Base-by-base conservation (phyloP, 2,888 invertebrate genomes). In the Andricus curvator region DNA sequence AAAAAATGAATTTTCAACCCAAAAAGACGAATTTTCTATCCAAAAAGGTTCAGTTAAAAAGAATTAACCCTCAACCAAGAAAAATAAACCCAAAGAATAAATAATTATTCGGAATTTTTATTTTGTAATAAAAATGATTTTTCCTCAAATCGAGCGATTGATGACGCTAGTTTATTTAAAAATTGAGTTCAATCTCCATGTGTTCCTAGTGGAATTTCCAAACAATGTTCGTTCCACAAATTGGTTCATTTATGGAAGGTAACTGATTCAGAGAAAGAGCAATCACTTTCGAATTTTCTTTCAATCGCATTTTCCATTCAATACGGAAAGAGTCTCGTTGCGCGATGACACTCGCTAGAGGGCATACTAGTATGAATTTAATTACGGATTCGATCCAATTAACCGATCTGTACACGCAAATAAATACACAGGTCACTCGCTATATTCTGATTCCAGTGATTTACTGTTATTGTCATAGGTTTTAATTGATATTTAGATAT, bases 331-430 rank as follows among this genome's bases (percentile, higher is more conserved):
- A 44, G 11, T 15, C 13, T 25, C 22, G 25, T 25, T 22, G 17
- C 15, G 9, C 44, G 44, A 68, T 25, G 25, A 25, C 68, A 22
- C 6, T 44, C 2, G 44, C 17, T 25, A 2, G 44, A 22, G 25
- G 17, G 17, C 44, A 68, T 68, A 44, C 25, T 15, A 1, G 11
- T 44, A 9, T 20, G 20, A 29, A 20, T 56, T 51, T 74, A 74
- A 74, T 74, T 74, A 74, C 56, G 51, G 33, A 74, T 74, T 74
- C 29, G 44, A 25, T 70, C 29, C 70, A 48, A 51, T 70, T 51
- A 51, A 70, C 17, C 8, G 11, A 74, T 74, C 20, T n/a, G 8
- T 33, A 4, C 70, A 51, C 17, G 51, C 51, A 74, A 74, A 70
- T 70, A 70, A 74, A 74, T 74, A n/a, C 20, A 74, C 22, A 25